A percentile compares a stretch with the other conserved stretches of the same genome.
phyloP scores from a whole-genome alignment of 2,113 vertebrate species.

The Pedetes capensis region DNA sequence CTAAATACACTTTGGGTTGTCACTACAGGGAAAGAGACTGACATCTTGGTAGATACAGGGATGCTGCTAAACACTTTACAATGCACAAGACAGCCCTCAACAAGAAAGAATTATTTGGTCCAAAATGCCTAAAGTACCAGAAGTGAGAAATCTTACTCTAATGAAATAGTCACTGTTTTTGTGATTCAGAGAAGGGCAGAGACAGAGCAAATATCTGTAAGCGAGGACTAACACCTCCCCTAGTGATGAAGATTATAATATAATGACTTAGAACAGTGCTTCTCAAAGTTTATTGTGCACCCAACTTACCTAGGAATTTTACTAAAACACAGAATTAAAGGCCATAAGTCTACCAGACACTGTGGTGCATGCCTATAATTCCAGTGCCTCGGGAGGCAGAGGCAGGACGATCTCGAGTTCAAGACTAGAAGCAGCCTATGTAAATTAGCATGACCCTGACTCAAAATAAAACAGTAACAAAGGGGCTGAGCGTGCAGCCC shows the following conservation, averaged over 20 bases:
- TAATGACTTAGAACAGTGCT: background rate
- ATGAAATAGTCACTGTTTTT: background rate
- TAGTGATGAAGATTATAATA: background rate
- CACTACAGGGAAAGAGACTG: background rate
- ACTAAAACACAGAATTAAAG: background rate
- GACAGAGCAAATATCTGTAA: background rate
- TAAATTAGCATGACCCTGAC: too few species aligned
- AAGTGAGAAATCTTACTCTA: background rate
- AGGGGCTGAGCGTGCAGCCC: too few species aligned
- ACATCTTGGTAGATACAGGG: background rate
- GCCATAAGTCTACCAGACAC: too few species aligned
- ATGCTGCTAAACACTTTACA: background rate
- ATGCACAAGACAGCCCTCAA: background rate
- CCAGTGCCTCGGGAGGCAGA: too few species aligned
- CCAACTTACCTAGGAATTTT: background rate
- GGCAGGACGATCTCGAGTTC: too few species aligned
- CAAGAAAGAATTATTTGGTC: background rate
- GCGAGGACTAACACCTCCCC: background rate
- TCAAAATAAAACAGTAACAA: too few species aligned
- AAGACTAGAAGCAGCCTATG: too few species aligned
- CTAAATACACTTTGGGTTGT: background rate
- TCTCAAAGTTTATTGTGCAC: background rate
- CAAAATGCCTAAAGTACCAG: background rate
- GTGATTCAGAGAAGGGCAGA: background rate
- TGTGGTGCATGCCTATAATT: too few species aligned